Percentiles rank a stretch among this genome's conserved stretches.
Evolutionary conservation across 2,888 invertebrate species (phyloP).

Genomic region (Agriopis leucophaearia): DNA sequence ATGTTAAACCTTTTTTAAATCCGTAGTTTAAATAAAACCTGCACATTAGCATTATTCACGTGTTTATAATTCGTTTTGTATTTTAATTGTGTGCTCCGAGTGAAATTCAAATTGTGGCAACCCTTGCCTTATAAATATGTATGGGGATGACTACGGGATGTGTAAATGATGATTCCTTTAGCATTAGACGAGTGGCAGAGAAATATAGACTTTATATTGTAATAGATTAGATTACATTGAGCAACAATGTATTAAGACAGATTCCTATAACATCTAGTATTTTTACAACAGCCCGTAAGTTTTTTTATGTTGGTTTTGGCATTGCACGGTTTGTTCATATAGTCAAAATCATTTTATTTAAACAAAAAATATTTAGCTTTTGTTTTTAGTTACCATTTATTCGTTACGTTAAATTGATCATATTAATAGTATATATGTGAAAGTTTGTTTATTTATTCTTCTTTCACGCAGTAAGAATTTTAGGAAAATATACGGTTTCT

Average conservation of each 20-base stretch:
- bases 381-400: too few species aligned
- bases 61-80: conserved; percentile 45
- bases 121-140: conserved; percentile 35
- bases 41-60: conserved; percentile 37
- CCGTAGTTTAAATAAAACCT: conserved; percentile 31
- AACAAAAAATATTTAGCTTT: too few species aligned
- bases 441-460: too few species aligned
- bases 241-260: background rate
- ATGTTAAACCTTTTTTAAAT: conserved; percentile 7
- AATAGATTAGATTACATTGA: background rate
- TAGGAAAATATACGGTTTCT: too few species aligned
- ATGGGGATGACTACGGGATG: conserved; percentile 26
- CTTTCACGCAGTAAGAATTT: background rate
- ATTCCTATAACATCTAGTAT: background rate
- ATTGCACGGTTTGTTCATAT: too few species aligned
- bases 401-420: too few species aligned
- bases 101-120: conserved; percentile 36
- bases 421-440: too few species aligned
- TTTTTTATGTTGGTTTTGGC: too few species aligned
- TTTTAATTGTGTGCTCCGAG: conserved; percentile 40
- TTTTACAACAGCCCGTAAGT: background rate
- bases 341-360: too few species aligned
- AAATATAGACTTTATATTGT: conserved; percentile 8
- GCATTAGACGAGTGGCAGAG: conserved; percentile 1
- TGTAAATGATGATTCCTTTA: conserved; percentile 34